phyloP scores from a whole-genome alignment of 2,113 vertebrate genomes.

The Aythya baeri region DNA sequence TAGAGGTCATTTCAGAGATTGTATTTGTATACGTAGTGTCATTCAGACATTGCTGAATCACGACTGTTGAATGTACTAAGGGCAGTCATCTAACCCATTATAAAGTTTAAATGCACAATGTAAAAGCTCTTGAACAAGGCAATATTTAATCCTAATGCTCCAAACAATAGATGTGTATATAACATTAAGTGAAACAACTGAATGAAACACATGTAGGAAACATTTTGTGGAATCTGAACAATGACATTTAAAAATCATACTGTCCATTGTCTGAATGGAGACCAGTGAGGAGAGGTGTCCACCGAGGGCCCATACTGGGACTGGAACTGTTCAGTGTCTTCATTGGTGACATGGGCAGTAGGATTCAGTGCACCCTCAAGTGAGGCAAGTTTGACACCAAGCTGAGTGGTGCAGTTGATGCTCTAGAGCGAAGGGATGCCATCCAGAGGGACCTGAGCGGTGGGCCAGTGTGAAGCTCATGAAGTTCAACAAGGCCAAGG shows the following conservation, averaged over 20 bases:
- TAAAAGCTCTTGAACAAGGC: background rate
- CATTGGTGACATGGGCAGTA: background rate
- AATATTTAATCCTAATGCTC: background rate
- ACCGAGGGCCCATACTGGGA: background rate
- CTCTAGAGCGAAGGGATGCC: background rate
- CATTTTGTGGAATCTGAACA: background rate
- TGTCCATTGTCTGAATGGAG: background rate
- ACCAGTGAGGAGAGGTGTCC: background rate
- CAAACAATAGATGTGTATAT: background rate
- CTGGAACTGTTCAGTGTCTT: background rate
- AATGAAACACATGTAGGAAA: background rate
- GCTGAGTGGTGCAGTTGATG: background rate
- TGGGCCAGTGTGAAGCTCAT: background rate
- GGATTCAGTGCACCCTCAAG: background rate
- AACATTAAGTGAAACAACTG: background rate
- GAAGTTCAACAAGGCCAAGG: background rate
- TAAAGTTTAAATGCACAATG: background rate
- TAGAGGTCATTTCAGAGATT: background rate
- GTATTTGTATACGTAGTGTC: rapidly evolving
- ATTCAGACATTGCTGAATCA: background rate
- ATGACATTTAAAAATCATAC: background rate
- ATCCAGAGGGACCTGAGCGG: background rate
- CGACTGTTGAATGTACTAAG: rapidly evolving
- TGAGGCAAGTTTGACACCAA: background rate
- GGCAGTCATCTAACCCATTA: background rate